A percentile compares a stretch with the other conserved stretches of the same genome.
Conservation (phyloP, 1,140 invertebrate species). For the Drosophila saltans region DNA sequence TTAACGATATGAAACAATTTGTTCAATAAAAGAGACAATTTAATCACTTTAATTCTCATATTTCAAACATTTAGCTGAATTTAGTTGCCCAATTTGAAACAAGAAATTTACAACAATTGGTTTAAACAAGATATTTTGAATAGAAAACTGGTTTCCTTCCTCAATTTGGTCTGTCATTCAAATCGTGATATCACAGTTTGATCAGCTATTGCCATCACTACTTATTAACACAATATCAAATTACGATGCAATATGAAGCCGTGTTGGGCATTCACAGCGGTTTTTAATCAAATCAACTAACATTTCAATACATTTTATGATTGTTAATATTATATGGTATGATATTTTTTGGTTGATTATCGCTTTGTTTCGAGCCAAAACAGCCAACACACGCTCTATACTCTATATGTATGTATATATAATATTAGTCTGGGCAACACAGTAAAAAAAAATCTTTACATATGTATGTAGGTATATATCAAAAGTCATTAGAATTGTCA, state of each 20-base stretch:
- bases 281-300: constrained; percentile 79
- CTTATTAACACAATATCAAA: constrained; percentile 77
- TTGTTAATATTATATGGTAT: constrained; percentile 77
- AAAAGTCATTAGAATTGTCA: constrained; percentile 82
- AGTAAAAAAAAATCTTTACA: neutral
- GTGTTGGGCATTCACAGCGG: constrained; percentile 34
- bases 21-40: constrained; percentile 2
- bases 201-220: constrained; percentile 26
- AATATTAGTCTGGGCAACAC: constrained; percentile 24
- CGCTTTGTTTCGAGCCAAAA: constrained; percentile 64
- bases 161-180: constrained; percentile 6
- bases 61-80: constrained; percentile 1
- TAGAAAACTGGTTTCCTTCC: constrained; percentile 8
- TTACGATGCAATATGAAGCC: constrained; percentile 54
- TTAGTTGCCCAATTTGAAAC: constrained; percentile 4
- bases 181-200: constrained; percentile 6
- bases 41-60: constrained; percentile 4
- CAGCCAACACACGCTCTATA: constrained; percentile 47
- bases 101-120: neutral
- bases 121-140: neutral
- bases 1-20: neutral
- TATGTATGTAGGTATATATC: constrained; percentile 40
- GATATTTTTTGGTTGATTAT: constrained; percentile 72
- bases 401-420: constrained; percentile 29
- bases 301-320: constrained; percentile 80